phyloP scores from a whole-genome alignment of 2,888 invertebrate genomes.

The Polydrusus cervinus region DNA sequence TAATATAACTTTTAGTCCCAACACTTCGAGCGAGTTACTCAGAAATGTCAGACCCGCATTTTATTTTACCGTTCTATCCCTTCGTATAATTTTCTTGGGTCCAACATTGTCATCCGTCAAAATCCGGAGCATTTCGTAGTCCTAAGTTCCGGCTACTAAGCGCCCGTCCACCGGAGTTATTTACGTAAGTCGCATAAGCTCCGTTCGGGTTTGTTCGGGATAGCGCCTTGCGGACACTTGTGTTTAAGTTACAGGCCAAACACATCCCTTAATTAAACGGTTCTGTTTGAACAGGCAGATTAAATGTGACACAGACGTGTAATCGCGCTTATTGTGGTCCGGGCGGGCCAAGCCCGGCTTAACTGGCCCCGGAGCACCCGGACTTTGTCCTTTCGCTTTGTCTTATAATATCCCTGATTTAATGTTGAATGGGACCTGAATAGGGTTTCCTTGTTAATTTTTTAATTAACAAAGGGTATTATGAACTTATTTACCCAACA shows the following conservation, averaged over 20 bases:
- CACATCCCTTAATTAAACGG: slow-evolving; percentile 73
- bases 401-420: slow-evolving; percentile 35
- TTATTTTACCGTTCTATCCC: slow-evolving; percentile 1
- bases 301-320: slow-evolving; percentile 73
- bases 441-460: slow-evolving; percentile 1
- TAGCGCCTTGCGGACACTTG: slow-evolving; percentile 69
- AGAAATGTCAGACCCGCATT: slow-evolving; percentile 12
- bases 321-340: slow-evolving; percentile 72
- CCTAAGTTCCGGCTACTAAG: slow-evolving; percentile 45
- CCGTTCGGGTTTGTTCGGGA: slow-evolving; percentile 40
- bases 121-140: slow-evolving; percentile 15
- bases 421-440: slow-evolving; percentile 17
- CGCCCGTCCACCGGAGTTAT: slow-evolving; percentile 57
- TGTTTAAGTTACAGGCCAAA: slow-evolving; percentile 72
- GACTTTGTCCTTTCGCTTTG: slow-evolving; percentile 44
- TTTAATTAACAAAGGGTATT: neutral
- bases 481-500: neutral
- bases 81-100: slow-evolving; percentile 24
- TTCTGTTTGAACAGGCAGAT: slow-evolving; percentile 73
- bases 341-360: slow-evolving; percentile 60
- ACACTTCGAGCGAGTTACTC: neutral
- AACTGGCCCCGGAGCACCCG: slow-evolving; percentile 45
- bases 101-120: slow-evolving; percentile 28
- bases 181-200: slow-evolving; percentile 66
- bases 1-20: too few species aligned